A percentile compares a stretch with the other conserved stretches of the same genome.
These are phyloP conservation scores for Liparis tanakae DNA, from an alignment of 2,797 vertebrate species.

Conservation along the genomic window DNA sequence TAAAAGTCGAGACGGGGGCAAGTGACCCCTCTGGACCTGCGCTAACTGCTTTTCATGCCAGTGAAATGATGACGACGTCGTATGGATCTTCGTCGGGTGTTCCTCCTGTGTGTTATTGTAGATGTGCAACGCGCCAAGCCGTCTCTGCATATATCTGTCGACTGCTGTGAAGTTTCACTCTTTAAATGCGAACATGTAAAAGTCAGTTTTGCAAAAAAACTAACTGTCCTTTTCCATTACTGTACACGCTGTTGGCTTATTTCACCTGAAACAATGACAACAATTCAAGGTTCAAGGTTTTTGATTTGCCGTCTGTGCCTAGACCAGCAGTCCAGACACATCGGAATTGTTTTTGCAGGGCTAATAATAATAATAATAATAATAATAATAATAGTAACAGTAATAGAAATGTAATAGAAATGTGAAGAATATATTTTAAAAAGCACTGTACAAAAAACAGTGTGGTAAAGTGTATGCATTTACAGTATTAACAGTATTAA, in stretches of 20 bases:
- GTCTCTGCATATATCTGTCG: background rate
- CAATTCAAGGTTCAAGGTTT: too few species aligned
- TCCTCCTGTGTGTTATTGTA: conserved; percentile 4
- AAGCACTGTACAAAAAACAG: too few species aligned
- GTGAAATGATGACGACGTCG: conserved; percentile 2
- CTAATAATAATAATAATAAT: too few species aligned
- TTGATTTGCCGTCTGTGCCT: too few species aligned
- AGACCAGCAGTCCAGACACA: too few species aligned
- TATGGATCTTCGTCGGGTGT: background rate
- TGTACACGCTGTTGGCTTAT: background rate
- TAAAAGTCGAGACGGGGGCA: conserved; percentile 64
- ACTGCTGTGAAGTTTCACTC: background rate
- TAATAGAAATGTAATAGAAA: too few species aligned
- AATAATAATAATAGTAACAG: too few species aligned
- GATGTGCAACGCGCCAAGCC: background rate
- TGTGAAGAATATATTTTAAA: too few species aligned
- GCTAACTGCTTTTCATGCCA: conserved; percentile 23
- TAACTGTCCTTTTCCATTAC: background rate
- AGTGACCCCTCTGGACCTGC: conserved; percentile 18
- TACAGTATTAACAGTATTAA: too few species aligned
- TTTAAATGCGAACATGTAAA: conserved; percentile 8
- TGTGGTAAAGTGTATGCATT: too few species aligned
- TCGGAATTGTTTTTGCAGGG: too few species aligned
- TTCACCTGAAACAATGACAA: too few species aligned
- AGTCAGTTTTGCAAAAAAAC: background rate